phyloP scores from a whole-genome alignment of 2,888 invertebrate species.

The Ethmia dodecea region DNA sequence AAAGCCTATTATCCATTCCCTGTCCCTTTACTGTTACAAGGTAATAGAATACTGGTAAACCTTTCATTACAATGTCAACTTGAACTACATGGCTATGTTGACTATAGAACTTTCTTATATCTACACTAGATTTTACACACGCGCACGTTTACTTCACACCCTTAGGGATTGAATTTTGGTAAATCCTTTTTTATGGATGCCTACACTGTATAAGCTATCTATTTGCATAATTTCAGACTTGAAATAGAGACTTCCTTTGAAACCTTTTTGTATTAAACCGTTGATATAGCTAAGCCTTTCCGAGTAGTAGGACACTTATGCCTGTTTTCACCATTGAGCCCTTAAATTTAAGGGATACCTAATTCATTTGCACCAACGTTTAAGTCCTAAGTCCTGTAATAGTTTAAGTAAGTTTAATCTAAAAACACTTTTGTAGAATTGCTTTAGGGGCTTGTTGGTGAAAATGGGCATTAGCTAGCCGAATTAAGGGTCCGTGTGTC shows the following conservation, averaged over 20 bases:
- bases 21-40: slow-evolving; percentile 18
- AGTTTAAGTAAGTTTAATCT: background rate
- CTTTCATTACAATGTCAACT: slow-evolving; percentile 17
- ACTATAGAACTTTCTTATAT: too few relatives aligned
- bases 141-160: slow-evolving; percentile 2
- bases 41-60: slow-evolving; percentile 23
- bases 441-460: too few relatives aligned
- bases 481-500: slow-evolving; percentile 19
- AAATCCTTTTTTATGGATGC: background rate
- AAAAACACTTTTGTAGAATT: background rate
- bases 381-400: background rate
- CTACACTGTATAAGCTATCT: background rate
- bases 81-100: too few relatives aligned
- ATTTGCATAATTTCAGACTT: background rate
- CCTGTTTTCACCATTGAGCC: background rate
- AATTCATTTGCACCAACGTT: too few relatives aligned
- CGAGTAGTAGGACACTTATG: background rate
- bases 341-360: too few relatives aligned
- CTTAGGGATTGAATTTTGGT: background rate
- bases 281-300: too few relatives aligned
- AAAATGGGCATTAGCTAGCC: too few relatives aligned
- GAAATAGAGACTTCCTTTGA: background rate
- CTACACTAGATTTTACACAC: too few relatives aligned
- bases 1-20: slow-evolving; percentile 14
- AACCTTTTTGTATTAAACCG: too few relatives aligned